These are phyloP conservation scores for Spodoptera exigua DNA, from an alignment of 2,888 invertebrate genomes.

Conservation along the genomic window DNA sequence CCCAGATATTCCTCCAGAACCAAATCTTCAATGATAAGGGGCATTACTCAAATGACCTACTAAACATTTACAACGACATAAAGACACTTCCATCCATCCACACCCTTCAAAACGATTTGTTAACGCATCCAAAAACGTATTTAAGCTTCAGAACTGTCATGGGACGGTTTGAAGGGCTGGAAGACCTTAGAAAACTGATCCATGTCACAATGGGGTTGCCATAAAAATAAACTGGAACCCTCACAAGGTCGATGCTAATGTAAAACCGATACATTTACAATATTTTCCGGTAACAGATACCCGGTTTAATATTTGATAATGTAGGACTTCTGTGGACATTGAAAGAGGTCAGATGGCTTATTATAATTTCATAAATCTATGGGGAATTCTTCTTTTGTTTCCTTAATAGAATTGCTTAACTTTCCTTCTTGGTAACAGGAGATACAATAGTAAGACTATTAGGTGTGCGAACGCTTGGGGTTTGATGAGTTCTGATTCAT, in stretches of 20 bases:
- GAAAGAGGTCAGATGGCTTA: conserved; percentile 2
- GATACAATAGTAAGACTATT: too few relatives aligned
- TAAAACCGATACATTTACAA: conserved; percentile 61
- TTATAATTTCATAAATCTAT: neutral
- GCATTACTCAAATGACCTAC: conserved; percentile 13
- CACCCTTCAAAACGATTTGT: conserved; percentile 43
- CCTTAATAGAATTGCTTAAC: too few relatives aligned
- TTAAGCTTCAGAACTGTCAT: conserved; percentile 51
- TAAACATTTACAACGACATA: conserved; percentile 31
- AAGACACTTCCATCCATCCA: conserved; percentile 26
- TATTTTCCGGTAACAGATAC: conserved; percentile 33
- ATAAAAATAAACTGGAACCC: conserved; percentile 66
- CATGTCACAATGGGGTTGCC: conserved; percentile 46
- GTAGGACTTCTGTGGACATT: conserved; percentile 20
- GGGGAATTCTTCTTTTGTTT: too few relatives aligned
- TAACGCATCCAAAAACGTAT: conserved; percentile 43
- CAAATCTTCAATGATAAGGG: conserved; percentile 18
- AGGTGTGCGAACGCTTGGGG: too few relatives aligned
- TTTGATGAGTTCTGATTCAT: too few relatives aligned
- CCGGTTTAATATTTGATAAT: conserved; percentile 30
- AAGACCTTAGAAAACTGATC: conserved; percentile 58
- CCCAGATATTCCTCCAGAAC: neutral
- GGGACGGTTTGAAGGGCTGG: conserved; percentile 40
- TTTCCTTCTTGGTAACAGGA: too few relatives aligned
- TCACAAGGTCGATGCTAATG: conserved; percentile 62